Evolutionary conservation across 2,113 vertebrate species (phyloP), one percentile per base, ranked within the genome.

Genomic region (Carollia perspicillata): DNA sequence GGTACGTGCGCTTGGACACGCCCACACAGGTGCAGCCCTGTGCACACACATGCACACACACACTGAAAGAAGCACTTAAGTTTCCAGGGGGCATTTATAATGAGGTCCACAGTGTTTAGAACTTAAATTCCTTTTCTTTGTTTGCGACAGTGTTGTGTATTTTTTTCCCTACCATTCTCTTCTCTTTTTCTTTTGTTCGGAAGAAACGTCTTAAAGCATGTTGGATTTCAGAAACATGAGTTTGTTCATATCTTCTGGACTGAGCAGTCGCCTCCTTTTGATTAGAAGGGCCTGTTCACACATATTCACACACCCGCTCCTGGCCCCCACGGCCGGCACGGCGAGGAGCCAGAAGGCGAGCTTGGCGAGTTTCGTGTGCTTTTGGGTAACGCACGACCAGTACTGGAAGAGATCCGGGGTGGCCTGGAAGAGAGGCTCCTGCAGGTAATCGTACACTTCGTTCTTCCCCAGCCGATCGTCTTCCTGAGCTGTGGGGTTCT

Each of bases 171-270:
- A 97, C 90, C 0, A 28, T 77, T 90, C 68, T 90, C 65, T 97
- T 96, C 66, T 97, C 97, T 98, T 74, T 84, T 49, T 66, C 55
- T 94, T 97, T 87, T 30, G 16, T 49, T 42, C 97, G 94, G 96
- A 98, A 96, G 96, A 88, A 12, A 95, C 68, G 97, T 97, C 98
- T 99, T 99, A 99, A 98, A 99, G 99, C 99, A 99, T 99, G 98
- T 99, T 99, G 96, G 99, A 99, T 98, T 99, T 99, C 98, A 99
- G 99, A 98, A 99, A 99, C 98, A 99, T 99, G 78, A 99, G 99
- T 97, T 99, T 99, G 99, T 99, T 99, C 99, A 99, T 99, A 95
- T 99, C 99, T 98, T 99, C 99, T 0, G 99, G 98, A 74, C 99
- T 99, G 83, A 99, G 99, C 96, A 99, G 99, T 75, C 99, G 99